A percentile compares a stretch with the other conserved stretches of the same genome.
phyloP scores from a whole-genome alignment of 2,113 vertebrate genomes.

The Plotosus lineatus region DNA sequence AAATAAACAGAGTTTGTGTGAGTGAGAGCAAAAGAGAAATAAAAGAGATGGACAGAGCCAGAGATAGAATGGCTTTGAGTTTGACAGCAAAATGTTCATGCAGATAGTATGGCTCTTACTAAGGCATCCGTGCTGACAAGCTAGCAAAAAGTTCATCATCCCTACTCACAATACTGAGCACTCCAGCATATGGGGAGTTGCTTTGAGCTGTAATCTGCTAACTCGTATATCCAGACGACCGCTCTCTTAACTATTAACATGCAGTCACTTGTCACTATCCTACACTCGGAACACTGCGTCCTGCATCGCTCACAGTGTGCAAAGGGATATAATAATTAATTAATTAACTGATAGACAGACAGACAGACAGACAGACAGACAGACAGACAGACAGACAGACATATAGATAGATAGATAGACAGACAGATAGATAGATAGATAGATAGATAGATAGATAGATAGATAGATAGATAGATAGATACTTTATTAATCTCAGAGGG shows the following conservation, averaged over 20 bases:
- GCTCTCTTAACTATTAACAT: conserved; percentile 22
- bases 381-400: too few species aligned
- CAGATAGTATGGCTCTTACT: not conserved
- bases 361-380: too few species aligned
- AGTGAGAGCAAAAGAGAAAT: not conserved
- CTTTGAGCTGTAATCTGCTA: not conserved
- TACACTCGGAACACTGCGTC: not conserved
- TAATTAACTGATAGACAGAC: too few species aligned
- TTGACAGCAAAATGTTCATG: not conserved
- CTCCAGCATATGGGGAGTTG: not conserved
- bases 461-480: too few species aligned
- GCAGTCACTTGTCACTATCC: conserved; percentile 5
- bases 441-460: too few species aligned
- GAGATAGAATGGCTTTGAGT: not conserved
- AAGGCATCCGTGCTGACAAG: conserved; percentile 27
- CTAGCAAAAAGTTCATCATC: not conserved
- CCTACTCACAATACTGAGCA: not conserved
- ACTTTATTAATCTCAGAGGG: too few species aligned
- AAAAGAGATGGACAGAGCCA: not conserved
- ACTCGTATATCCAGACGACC: not conserved
- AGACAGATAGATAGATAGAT: too few species aligned
- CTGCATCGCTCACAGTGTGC: not conserved
- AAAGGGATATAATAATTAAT: not conserved
- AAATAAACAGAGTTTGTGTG: not conserved
- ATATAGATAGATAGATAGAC: too few species aligned